Base-by-base conservation (phyloP, 2,888 invertebrate genomes). In the Chironomus riparius region DNA sequence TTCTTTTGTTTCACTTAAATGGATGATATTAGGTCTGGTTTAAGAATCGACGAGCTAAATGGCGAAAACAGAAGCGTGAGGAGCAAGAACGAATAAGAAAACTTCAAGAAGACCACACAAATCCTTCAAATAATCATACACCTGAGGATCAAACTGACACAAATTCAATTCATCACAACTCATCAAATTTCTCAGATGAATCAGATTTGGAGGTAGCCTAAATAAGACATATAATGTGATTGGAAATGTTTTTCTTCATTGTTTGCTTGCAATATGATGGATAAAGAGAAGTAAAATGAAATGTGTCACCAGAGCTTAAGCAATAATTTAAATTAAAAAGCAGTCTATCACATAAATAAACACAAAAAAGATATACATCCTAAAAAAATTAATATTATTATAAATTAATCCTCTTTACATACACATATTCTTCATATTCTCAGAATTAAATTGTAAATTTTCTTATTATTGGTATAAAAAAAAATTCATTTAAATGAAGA, bases 41-140 rank as follows among this genome's bases (percentile, higher is more conserved):
- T 85, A 97, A 97, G 85, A 97, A 97, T 83, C 89, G 97, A 21
- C 88, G 97, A 56, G 97, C 97, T 79, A 97, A 97, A 86, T 97
- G 96, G 96, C 89, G 97, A 79, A 97, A 97, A 82, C 95, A 95
- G 83, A 96, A 96, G 83, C 89, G 96, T 2, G 97, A 92, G 82
- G 91, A 93, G 83, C 91, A 93, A 84, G 92, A 93, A 84, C 86
- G 93, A 77, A 85, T 93, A 79, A 88, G 94, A 77, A 92, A 93
- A 84, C 83, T 94, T 78, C 93, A 93, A 82, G 91, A 94, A 83
- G 94, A 94, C 82, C 88, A 92, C 22, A 24, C 74, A n/a, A 74
- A 74, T 65, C 12, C 38, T 10, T 78, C 74, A 18, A 81, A 71
- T 81, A 83, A 69, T 79, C 81, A 79, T 76, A 86, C 86, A 15